phyloP scores from a whole-genome alignment of 2,797 vertebrate genomes.

The Phataginus tetradactyla region DNA sequence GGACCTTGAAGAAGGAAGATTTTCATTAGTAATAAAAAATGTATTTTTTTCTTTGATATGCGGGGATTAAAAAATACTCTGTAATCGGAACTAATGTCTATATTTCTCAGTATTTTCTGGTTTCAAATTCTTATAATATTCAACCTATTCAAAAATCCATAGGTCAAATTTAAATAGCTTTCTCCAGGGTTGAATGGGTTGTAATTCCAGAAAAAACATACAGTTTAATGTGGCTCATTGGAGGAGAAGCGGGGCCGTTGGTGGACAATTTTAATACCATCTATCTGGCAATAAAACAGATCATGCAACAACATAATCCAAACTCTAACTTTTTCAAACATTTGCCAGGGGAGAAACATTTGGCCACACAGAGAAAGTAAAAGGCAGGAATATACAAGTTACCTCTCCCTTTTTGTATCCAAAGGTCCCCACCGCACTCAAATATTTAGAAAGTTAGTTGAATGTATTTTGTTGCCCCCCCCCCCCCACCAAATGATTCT shows the following conservation, averaged over 20 bases:
- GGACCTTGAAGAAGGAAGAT: not conserved
- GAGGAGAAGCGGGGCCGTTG: not conserved
- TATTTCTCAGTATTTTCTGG: not conserved
- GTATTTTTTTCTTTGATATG: not conserved
- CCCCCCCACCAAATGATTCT: not conserved
- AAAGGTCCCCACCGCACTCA: not conserved
- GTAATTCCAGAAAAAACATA: not conserved
- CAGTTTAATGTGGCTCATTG: not conserved
- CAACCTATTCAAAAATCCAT: not conserved
- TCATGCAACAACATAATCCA: not conserved
- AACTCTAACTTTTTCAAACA: not conserved
- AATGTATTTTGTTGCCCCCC: not conserved
- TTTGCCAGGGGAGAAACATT: accelerated
- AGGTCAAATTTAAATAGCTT: not conserved
- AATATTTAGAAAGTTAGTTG: not conserved
- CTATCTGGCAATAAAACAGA: not conserved
- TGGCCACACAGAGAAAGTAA: not conserved
- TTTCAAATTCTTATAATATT: conserved; percentile 8
- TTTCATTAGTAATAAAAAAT: not conserved
- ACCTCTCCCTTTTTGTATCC: not conserved
- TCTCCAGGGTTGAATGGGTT: not conserved
- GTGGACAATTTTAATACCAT: not conserved
- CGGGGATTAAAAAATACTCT: not conserved
- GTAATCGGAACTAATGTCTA: not conserved
- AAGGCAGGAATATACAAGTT: not conserved